These are phyloP conservation scores for Syngnathus rostellatus DNA, from an alignment of 2,797 vertebrate genomes.

Conservation along the genomic window DNA sequence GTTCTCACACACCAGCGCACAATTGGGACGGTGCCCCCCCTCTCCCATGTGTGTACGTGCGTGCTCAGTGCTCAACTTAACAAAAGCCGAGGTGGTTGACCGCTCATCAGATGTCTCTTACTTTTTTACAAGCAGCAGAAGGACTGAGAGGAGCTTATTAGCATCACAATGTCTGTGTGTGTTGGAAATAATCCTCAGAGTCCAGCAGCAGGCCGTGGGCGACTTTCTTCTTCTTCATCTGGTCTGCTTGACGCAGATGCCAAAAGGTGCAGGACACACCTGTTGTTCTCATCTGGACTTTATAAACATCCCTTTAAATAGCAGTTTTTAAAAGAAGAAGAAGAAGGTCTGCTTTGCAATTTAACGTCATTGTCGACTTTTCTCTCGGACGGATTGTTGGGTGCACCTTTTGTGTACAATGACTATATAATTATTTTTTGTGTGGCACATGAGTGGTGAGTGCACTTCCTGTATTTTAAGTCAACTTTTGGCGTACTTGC, in stretches of 20 bases:
- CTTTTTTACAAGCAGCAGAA: constrained; percentile 32
- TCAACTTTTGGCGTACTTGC: not conserved
- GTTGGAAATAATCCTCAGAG: not conserved
- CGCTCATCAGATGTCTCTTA: constrained; percentile 67
- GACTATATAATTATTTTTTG: too few relatives aligned
- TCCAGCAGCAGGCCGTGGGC: not conserved
- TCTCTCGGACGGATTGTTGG: too few relatives aligned
- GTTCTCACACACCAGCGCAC: constrained; percentile 49
- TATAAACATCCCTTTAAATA: not conserved
- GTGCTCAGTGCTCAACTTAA: constrained; percentile 26
- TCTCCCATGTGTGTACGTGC: constrained; percentile 37
- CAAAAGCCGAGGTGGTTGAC: constrained; percentile 59
- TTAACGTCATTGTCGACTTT: too few relatives aligned
- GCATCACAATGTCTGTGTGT: constrained; percentile 47
- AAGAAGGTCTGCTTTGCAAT: too few relatives aligned
- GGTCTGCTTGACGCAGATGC: constrained; percentile 13
- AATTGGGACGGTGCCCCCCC: constrained; percentile 39
- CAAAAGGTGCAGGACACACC: constrained; percentile 2
- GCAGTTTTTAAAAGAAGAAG: not conserved
- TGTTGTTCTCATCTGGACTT: not conserved
- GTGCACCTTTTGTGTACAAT: too few relatives aligned
- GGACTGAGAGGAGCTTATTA: constrained; percentile 57
- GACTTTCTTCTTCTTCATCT: not conserved
- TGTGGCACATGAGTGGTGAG: not conserved
- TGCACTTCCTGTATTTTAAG: not conserved